Conservation (phyloP, 2,888 invertebrate genomes). For the Orthonevra nobilis region DNA sequence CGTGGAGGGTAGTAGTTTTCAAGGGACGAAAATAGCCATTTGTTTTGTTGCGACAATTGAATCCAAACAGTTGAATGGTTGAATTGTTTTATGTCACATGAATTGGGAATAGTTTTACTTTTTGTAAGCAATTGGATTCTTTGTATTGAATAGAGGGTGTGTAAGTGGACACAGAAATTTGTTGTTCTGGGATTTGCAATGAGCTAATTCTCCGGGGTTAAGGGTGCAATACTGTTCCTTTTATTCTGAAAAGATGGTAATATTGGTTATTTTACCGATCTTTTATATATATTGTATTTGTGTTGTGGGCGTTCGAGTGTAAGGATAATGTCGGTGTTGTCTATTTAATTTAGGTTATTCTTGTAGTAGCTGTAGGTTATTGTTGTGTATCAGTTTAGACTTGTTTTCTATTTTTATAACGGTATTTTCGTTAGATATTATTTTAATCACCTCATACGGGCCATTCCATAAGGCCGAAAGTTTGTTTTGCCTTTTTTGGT, state of each 20-base stretch:
- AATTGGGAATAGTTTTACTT: background rate
- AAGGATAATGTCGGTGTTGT: no score
- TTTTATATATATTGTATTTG: no score
- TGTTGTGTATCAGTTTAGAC: background rate
- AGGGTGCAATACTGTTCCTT: background rate
- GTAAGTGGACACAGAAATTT: background rate
- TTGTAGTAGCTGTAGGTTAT: no score
- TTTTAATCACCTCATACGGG: background rate
- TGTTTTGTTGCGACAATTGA: background rate
- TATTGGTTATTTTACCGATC: no score
- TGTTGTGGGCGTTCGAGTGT: no score
- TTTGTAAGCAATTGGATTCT: background rate
- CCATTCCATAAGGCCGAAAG: background rate
- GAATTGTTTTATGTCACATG: background rate
- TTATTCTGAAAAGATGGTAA: no score
- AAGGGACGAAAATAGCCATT: background rate
- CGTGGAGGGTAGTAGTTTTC: no score
- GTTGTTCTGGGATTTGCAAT: background rate
- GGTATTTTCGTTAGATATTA: background rate
- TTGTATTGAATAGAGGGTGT: background rate
- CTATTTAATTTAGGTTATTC: no score
- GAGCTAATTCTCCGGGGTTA: background rate
- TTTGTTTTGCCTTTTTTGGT: background rate
- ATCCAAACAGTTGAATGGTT: conserved; percentile 1
- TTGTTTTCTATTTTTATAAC: background rate